Base-by-base conservation (phyloP, 2,888 invertebrate genomes). In the Baccha elongata region DNA sequence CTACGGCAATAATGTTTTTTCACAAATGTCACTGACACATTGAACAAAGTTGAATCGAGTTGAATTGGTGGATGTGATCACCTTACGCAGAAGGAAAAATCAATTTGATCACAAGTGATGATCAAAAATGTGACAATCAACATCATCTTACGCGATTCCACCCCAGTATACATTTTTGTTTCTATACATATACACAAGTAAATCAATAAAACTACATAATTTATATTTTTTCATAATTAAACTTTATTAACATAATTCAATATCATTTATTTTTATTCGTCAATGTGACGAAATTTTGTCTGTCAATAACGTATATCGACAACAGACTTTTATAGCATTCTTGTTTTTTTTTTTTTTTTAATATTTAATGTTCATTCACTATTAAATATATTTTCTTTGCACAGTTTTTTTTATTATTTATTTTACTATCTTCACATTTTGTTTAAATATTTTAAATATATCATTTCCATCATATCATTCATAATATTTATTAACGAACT, bases 261-360 rank as follows among this genome's bases (percentile, higher is more conserved):
- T 83, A 83, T 83, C 83, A 83, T 74, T 80, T 71, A 87, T 86
- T 88, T 88, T 88, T 89, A 89, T 89, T 91, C 91, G 91, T 91
- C 91, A 91, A 91, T 91, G 90, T 91, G 91, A 91, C 91, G 91
- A 91, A 91, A 86, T 89, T 88, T 88, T 88, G 90, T 90, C 90
- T 90, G 90, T 87, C 88, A 88, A 88, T 88, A 90, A 89, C 87
- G 87, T 85, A 87, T 89, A 89, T 89, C 87, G 90, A 89, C 88
- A 88, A 90, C 90, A 90, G 90, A 90, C 89, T 87, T 89, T 80
- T 84, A 87, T 86, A 87, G 80, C 83, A 81, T 80, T 85, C 62
- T 21, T 62, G 83, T 75, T 65, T 42, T 81, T 78, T 26, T 44
- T 46, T 73, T 65, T 72, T 85, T 10, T 67, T 53, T 52, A 53